Conservation (phyloP, 2,113 vertebrate species). For the Leptocoma aspasia region DNA sequence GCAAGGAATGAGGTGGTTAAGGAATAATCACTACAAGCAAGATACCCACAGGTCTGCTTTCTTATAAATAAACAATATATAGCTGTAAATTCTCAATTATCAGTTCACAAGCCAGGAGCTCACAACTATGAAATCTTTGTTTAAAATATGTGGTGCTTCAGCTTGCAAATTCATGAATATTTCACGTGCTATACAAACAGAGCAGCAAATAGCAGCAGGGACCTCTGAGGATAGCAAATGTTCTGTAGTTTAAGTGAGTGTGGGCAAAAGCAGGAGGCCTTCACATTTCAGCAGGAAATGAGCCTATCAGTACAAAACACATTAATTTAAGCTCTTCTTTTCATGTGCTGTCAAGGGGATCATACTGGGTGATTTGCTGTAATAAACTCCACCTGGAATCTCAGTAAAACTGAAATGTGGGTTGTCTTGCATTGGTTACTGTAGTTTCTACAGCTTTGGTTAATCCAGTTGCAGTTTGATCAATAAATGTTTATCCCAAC, state of each 20-base stretch:
- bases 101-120: slow-evolving; percentile 20
- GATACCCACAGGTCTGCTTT: neutral
- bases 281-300: slow-evolving; percentile 41
- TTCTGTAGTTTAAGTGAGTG: slow-evolving; percentile 24
- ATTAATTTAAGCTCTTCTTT: slow-evolving; percentile 67
- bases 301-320: slow-evolving; percentile 20
- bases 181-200: slow-evolving; percentile 57
- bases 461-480: slow-evolving; percentile 53
- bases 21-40: neutral
- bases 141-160: slow-evolving; percentile 52
- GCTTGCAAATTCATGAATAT: slow-evolving; percentile 68
- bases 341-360: slow-evolving; percentile 58
- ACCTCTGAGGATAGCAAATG: slow-evolving; percentile 36
- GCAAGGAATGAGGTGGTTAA: neutral
- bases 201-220: slow-evolving; percentile 45
- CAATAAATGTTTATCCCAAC: slow-evolving; percentile 34
- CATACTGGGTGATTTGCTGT: slow-evolving; percentile 58
- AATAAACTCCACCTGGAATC: slow-evolving; percentile 69
- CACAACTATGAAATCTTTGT: slow-evolving; percentile 49
- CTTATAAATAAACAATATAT: slow-evolving; percentile 30
- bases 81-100: slow-evolving; percentile 46
- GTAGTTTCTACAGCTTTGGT: slow-evolving; percentile 17
- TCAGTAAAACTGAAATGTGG: slow-evolving; percentile 46
- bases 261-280: neutral
- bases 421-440: neutral